phyloP scores from a whole-genome alignment of 2,888 invertebrate genomes.

The Hirtodrosophila alboralis region DNA sequence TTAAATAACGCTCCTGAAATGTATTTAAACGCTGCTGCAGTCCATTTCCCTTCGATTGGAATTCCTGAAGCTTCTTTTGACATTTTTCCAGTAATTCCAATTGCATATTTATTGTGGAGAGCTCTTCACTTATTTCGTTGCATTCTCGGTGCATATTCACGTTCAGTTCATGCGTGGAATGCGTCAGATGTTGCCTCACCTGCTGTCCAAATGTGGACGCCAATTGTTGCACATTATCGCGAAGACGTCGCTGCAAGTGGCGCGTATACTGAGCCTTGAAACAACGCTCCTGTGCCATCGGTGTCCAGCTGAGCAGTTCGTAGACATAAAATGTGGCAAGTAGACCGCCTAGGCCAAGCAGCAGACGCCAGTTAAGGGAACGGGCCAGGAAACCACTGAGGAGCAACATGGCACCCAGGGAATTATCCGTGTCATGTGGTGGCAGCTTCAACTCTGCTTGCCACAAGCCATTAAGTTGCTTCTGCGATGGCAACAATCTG shows the following conservation, averaged over 20 bases:
- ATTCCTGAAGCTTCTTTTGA: slow-evolving; percentile 22
- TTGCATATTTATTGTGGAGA: slow-evolving; percentile 10
- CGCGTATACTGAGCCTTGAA: slow-evolving; percentile 97
- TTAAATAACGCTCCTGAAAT: slow-evolving; percentile 47
- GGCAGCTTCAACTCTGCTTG: slow-evolving; percentile 58
- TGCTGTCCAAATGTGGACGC: slow-evolving; percentile 96
- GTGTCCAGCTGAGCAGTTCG: slow-evolving; percentile 98
- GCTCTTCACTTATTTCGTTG: slow-evolving; percentile 11
- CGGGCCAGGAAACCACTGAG: slow-evolving; percentile 93
- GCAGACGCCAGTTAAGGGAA: slow-evolving; percentile 97
- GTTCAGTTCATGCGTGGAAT: slow-evolving; percentile 10
- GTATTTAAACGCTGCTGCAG: slow-evolving; percentile 30
- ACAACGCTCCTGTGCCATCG: slow-evolving; percentile 95
- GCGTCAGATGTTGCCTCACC: slow-evolving; percentile 47
- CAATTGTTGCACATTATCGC: slow-evolving; percentile 95
- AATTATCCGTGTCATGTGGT: slow-evolving; percentile 92
- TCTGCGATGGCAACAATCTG: slow-evolving; percentile 83
- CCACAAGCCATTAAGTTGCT: slow-evolving; percentile 59
- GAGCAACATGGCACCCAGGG: slow-evolving; percentile 94
- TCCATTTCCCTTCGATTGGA: slow-evolving; percentile 10
- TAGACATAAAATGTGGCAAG: slow-evolving; percentile 96
- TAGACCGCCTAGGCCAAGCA: slow-evolving; percentile 90
- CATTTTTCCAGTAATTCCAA: slow-evolving; percentile 16
- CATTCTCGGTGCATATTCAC: slow-evolving; percentile 8
- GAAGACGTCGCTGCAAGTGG: slow-evolving; percentile 95